A percentile compares a stretch with the other conserved stretches of the same genome.
Evolutionary conservation across 2,797 vertebrate species (phyloP).

Genomic region (Tokudaia tokunoshimensis): DNA sequence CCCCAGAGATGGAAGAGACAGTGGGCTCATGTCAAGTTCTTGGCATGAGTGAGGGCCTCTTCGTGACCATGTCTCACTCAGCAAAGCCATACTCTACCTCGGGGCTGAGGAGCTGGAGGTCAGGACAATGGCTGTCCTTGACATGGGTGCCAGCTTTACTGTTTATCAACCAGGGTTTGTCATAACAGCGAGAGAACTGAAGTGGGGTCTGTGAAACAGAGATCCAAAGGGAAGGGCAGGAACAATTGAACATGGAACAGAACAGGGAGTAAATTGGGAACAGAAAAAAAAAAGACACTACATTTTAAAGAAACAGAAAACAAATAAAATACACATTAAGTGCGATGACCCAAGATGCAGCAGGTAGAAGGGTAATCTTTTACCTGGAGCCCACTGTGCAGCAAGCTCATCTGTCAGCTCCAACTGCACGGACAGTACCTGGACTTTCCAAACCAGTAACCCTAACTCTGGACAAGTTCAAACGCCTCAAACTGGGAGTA

Average conservation of each 20-base stretch:
- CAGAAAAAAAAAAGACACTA: conserved; percentile 83
- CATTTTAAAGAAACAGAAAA: conserved; percentile 83
- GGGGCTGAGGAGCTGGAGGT: conserved; percentile 92
- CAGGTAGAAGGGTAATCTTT: conserved; percentile 78
- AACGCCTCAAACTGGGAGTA: background rate
- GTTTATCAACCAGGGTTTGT: conserved; percentile 99
- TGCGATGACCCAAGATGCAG: conserved; percentile 70
- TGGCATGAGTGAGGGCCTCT: conserved; percentile 62
- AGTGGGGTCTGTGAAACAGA: conserved; percentile 95
- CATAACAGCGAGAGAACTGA: conserved; percentile 97
- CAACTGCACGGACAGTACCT: background rate
- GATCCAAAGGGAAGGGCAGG: conserved; percentile 85
- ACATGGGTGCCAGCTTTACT: conserved; percentile 96
- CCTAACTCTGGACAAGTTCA: conserved; percentile 15
- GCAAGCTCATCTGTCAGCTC: background rate
- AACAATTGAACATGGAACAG: conserved; percentile 75
- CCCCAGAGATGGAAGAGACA: conserved; percentile 77
- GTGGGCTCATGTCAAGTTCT: conserved; percentile 69
- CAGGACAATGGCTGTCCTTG: conserved; percentile 96
- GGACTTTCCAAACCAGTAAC: conserved; percentile 35
- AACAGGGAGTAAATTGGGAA: conserved; percentile 78
- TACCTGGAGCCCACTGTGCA: background rate
- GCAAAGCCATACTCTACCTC: conserved; percentile 94
- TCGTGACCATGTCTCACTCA: conserved; percentile 74
- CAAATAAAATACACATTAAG: conserved; percentile 79